A percentile compares a stretch with the other conserved stretches of the same genome.
phyloP scores from a whole-genome alignment of 2,888 invertebrate genomes.

The Cancer borealis region DNA sequence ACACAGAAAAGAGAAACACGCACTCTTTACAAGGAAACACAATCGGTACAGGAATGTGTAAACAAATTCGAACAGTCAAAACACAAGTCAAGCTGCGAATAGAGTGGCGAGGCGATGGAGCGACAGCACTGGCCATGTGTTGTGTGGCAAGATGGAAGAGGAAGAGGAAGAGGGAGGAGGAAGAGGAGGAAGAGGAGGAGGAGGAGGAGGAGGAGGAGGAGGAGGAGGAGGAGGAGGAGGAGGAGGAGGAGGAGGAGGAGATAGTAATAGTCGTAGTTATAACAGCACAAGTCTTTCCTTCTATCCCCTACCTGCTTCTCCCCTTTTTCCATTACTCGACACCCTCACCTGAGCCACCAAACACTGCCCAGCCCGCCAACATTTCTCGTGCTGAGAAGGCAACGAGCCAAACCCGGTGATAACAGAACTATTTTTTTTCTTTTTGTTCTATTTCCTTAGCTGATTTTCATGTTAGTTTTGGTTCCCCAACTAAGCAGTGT shows the following conservation, averaged over 20 bases:
- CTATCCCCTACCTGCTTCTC: neutral
- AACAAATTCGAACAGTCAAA: neutral
- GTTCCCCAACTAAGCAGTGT: neutral
- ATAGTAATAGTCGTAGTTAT: neutral
- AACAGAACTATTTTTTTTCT: neutral
- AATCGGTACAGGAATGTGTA: slow-evolving; percentile 9
- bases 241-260: neutral
- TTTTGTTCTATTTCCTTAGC: neutral
- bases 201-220: neutral
- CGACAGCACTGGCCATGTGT: neutral
- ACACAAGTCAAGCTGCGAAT: neutral
- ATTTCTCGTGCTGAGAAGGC: neutral
- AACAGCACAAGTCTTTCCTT: neutral
- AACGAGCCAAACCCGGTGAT: neutral
- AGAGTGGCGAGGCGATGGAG: neutral
- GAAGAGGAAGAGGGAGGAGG: too few relatives aligned
- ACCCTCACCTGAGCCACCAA: neutral
- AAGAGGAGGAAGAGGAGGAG: neutral
- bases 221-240: neutral
- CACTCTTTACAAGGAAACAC: neutral
- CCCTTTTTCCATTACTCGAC: neutral
- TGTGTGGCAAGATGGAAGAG: neutral
- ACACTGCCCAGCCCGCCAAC: neutral
- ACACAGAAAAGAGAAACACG: neutral
- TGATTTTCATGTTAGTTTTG: neutral